Evolutionary conservation across 2,113 vertebrate genomes (phyloP), one percentile per base, ranked within the genome.

Genomic region (Daubentonia madagascariensis): DNA sequence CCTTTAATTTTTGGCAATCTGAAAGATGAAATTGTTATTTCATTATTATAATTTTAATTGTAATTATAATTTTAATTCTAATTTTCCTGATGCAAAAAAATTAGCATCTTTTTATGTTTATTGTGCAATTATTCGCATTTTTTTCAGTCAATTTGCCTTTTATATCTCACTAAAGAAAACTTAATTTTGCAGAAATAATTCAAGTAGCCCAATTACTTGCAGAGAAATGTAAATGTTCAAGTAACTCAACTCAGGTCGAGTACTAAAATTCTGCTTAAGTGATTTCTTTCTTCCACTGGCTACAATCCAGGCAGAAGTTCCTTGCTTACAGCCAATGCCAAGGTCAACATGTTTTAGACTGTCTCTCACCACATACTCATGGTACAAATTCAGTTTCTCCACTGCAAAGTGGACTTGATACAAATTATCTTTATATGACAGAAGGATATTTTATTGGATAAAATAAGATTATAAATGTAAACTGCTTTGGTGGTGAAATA

Each of bases 261-360:
- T 3, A 54, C 0, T 52, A 30, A 45, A 87, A 76, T 52, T 85
- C 50, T 92, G 9, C 37, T 37, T 17, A 14, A 22, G 18, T 35
- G 43, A 8, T 37, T 45, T 72, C 18, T 68, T 68, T 70, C 8
- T 76, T 52, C 22, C 18, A 13, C 13, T 61, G 3, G 59, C 3
- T 2, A 35, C 8, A 37, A 35, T 52, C 45, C 43, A 84, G 13
- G 43, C 22, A 10, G 11, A 91, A 37, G 8, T 48, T 50, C 35
- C 28, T 10, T n/a, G 35, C 37, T 43, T n/a, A 8, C 23, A 43
- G 48, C 1, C 1, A 11, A 35, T 7, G n/a, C 3, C 5, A n/a
- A 16, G 2, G 76, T 48, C 35, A 35, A n/a, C 2, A 1, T 52
- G 8, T 32, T 35, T 30, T 23, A 48, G 79, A 4, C 5, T 95